Evolutionary conservation across 2,113 vertebrate species (phyloP).

Genomic region (Benthochromis sp.): DNA sequence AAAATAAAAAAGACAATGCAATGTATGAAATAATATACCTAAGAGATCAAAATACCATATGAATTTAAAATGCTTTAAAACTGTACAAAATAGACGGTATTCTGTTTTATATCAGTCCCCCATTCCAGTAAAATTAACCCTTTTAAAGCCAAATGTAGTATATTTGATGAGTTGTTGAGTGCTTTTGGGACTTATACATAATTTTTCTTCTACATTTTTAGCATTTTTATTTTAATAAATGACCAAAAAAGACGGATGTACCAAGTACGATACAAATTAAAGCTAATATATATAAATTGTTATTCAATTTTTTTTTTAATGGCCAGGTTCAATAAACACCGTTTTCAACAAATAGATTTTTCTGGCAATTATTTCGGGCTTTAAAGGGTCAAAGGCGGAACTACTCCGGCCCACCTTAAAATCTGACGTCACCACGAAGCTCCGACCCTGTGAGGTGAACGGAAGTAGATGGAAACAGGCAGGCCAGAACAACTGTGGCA

Average conservation of each 20-base stretch:
- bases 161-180: neutral
- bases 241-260: neutral
- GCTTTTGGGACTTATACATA: neutral
- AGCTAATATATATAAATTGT: neutral
- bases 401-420: conserved; percentile 21
- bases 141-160: neutral
- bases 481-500: conserved; percentile 7
- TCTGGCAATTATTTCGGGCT: neutral
- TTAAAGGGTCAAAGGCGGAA: neutral
- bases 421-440: neutral
- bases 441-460: neutral
- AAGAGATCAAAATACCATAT: neutral
- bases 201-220: neutral
- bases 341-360: neutral
- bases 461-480: conserved; percentile 53
- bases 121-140: neutral
- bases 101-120: neutral
- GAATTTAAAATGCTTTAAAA: neutral
- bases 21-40: neutral
- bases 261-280: neutral
- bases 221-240: neutral
- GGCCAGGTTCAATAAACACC: neutral
- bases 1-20: neutral
- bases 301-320: neutral
- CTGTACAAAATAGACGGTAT: neutral